Evolutionary conservation across 2,888 invertebrate genomes (phyloP), one percentile per base, ranked within the genome.

Genomic region (Aporophyla lueneburgensis): DNA sequence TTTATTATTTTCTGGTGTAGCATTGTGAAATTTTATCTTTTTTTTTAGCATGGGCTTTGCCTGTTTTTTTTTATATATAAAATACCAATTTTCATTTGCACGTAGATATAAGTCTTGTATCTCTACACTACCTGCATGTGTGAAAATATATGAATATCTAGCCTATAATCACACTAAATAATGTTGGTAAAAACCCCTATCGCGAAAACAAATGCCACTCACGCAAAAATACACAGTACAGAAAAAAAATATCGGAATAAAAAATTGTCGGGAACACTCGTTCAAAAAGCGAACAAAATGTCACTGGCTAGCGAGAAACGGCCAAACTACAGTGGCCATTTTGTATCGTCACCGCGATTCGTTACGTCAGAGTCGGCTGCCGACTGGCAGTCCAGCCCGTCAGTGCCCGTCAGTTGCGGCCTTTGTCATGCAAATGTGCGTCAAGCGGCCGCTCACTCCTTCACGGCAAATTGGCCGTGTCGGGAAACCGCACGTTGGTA

Each of bases 361-460:
- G 80, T 71, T 61, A 84, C 80, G 81, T 72, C 74, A 74, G 40
- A 49, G 16, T 51, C 58, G 46, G 40, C 74, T 56, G 51, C 24
- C 19, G 54, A 40, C 16, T 46, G 53, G 76, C 56, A 70, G 46
- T 59, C 70, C 68, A 46, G 21, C 56, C 76, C 76, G 80, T 62
- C 43, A 56, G 67, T 56, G 21, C 56, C 76, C 76, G 80, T 62
- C 43, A 56, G 67, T 56, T 59, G 62, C 12, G 24, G 61, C 80
- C 85, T 90, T 90, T 90, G 90, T 88, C 79, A 90, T 90, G 90
- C 83, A 89, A 90, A 90, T 90, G 75, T 71, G 69, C 63, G 80
- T 78, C 82, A 83, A 80, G 76, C 83, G 70, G 43, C 49, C 63
- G 76, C 58, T 72, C 79, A 76, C 74, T 79, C 71, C 76, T 75